Percentiles rank a stretch among this genome's conserved stretches.
Conservation (phyloP, 2,797 vertebrate species). For the Acrocephalus scirpaceus region DNA sequence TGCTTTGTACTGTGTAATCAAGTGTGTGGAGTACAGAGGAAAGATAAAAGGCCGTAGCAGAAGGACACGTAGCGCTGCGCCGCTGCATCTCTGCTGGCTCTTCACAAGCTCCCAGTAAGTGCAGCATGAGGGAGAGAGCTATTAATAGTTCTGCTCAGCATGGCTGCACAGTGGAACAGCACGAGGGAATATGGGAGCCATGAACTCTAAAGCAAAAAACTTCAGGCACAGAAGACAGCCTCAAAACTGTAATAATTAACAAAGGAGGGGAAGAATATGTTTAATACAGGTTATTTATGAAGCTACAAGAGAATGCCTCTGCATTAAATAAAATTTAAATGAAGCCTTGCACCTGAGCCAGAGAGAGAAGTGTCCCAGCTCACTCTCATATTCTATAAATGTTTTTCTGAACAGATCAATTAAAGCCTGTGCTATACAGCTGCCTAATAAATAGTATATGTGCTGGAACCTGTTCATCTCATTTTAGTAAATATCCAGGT, state of each 20-base stretch:
- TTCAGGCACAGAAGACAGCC: not conserved
- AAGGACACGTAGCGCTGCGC: not conserved
- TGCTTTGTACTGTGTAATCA: not conserved
- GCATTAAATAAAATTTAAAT: conserved; percentile 1
- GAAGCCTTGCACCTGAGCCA: not conserved
- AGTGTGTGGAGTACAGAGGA: not conserved
- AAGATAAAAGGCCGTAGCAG: not conserved
- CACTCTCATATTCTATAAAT: not conserved
- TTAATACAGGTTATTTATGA: not conserved
- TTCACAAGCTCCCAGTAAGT: not conserved
- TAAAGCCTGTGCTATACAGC: not conserved
- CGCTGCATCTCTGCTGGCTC: not conserved
- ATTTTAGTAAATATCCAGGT: not conserved
- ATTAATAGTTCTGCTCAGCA: conserved; percentile 28
- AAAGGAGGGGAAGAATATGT: not conserved
- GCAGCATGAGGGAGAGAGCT: not conserved
- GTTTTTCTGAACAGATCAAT: not conserved
- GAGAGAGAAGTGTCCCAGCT: not conserved
- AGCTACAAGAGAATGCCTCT: not conserved
- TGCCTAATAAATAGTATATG: not conserved
- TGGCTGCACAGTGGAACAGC: not conserved
- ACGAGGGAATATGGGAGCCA: not conserved
- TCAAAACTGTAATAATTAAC: not conserved
- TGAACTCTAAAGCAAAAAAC: not conserved
- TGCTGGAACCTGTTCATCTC: not conserved